Conservation (phyloP, 2,113 vertebrate genomes). For the Canis aureus region DNA sequence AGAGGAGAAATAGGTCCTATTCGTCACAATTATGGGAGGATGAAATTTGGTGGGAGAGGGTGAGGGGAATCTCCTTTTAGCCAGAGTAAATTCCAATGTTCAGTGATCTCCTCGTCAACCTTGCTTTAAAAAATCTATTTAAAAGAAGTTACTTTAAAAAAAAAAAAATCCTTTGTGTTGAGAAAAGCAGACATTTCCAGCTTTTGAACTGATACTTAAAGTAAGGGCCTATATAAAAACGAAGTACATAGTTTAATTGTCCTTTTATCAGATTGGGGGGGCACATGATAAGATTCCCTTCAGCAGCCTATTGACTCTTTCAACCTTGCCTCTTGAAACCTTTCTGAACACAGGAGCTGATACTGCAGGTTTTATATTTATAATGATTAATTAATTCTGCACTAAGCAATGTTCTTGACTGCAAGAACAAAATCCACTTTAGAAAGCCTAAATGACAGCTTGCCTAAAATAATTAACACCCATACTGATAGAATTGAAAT, state of each 20-base stretch:
- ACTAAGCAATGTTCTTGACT: slow-evolving; percentile 93
- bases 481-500: slow-evolving; percentile 89
- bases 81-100: slow-evolving; percentile 73
- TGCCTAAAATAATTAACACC: slow-evolving; percentile 93
- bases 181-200: slow-evolving; percentile 67
- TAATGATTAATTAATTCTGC: slow-evolving; percentile 94
- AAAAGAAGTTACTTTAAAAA: slow-evolving; percentile 64
- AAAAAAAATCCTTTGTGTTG: slow-evolving; percentile 49
- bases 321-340: slow-evolving; percentile 92
- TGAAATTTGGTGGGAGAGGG: neutral
- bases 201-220: slow-evolving; percentile 78
- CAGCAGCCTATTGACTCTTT: slow-evolving; percentile 90
- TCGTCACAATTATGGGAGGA: neutral
- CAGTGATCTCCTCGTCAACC: slow-evolving; percentile 51
- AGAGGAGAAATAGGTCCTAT: neutral
- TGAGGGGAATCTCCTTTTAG: neutral
- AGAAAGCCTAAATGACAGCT: slow-evolving; percentile 92
- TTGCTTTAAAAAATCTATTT: slow-evolving; percentile 70
- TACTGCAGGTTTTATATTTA: slow-evolving; percentile 93
- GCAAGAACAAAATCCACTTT: slow-evolving; percentile 92
- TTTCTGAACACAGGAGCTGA: slow-evolving; percentile 90
- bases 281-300: slow-evolving; percentile 84
- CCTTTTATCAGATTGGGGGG: slow-evolving; percentile 86
- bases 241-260: slow-evolving; percentile 86
- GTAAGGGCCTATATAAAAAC: slow-evolving; percentile 81